Evolutionary conservation across 2,113 vertebrate species (phyloP).

Genomic region (Nycticryphes semicollaris): DNA sequence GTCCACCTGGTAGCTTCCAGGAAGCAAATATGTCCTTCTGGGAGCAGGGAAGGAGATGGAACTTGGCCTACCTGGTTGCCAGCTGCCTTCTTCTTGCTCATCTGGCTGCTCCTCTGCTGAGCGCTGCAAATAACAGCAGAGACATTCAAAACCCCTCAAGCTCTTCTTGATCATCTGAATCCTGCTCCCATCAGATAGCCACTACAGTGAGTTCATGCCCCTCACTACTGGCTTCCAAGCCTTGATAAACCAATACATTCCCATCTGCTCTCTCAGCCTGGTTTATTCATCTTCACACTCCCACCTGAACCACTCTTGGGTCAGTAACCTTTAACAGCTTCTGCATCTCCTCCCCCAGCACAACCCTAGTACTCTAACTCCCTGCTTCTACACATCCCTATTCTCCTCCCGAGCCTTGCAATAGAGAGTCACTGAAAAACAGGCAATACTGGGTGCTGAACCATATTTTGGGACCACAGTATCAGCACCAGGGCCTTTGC

Average conservation of each 20-base stretch:
- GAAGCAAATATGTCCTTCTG: neutral
- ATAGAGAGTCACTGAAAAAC: neutral
- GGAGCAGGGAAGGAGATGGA: slow-evolving; percentile 10
- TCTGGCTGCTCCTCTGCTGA: slow-evolving; percentile 96
- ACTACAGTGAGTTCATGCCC: neutral
- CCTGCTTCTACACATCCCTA: neutral
- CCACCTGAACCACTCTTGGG: neutral
- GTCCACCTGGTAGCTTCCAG: slow-evolving; percentile 11
- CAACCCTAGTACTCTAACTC: neutral
- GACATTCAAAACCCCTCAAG: slow-evolving; percentile 11
- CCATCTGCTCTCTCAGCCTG: neutral
- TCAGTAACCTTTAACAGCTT: neutral
- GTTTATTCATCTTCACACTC: neutral
- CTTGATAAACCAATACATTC: neutral
- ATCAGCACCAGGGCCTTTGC: neutral
- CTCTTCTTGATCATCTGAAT: neutral
- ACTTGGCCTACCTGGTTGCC: slow-evolving; percentile 91
- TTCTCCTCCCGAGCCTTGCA: neutral
- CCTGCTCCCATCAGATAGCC: neutral
- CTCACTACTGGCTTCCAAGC: neutral
- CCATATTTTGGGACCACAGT: neutral
- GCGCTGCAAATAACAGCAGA: slow-evolving; percentile 78
- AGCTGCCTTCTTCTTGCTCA: slow-evolving; percentile 94
- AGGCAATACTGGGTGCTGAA: neutral
- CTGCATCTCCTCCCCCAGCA: neutral